These are phyloP conservation scores for Buteo buteo DNA, from an alignment of 2,113 vertebrate species.

Conservation along the genomic window DNA sequence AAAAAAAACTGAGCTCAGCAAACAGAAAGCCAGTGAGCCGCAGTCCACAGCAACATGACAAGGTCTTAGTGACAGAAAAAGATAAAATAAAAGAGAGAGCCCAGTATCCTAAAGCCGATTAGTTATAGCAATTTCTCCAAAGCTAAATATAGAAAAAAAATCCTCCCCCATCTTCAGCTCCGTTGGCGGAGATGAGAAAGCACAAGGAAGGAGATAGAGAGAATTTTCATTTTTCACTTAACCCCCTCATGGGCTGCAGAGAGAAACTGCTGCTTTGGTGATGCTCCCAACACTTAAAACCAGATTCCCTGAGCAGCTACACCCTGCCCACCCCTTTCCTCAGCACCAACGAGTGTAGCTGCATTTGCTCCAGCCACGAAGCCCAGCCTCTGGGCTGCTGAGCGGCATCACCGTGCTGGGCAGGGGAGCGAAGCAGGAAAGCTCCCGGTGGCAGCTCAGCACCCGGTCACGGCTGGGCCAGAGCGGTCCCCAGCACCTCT, in stretches of 20 bases:
- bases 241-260: background rate
- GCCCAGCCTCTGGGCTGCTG: background rate
- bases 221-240: constrained; percentile 9
- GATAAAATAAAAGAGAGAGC: constrained; percentile 42
- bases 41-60: background rate
- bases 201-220: background rate
- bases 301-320: background rate
- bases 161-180: constrained; percentile 13
- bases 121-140: constrained; percentile 40
- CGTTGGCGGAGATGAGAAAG: background rate
- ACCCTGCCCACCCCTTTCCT: background rate
- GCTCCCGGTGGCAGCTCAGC: background rate
- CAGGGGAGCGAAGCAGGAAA: background rate
- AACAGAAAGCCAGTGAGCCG: background rate
- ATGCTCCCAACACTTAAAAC: background rate
- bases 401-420: background rate
- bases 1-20: background rate
- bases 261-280: background rate
- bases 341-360: background rate
- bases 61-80: background rate
- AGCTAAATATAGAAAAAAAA: constrained; percentile 35
- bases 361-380: background rate
- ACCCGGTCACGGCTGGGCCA: rapidly evolving
- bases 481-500: background rate
- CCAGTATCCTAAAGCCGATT: background rate